Evolutionary conservation across 2,888 invertebrate species (phyloP).

Genomic region (Cantharis rustica): DNA sequence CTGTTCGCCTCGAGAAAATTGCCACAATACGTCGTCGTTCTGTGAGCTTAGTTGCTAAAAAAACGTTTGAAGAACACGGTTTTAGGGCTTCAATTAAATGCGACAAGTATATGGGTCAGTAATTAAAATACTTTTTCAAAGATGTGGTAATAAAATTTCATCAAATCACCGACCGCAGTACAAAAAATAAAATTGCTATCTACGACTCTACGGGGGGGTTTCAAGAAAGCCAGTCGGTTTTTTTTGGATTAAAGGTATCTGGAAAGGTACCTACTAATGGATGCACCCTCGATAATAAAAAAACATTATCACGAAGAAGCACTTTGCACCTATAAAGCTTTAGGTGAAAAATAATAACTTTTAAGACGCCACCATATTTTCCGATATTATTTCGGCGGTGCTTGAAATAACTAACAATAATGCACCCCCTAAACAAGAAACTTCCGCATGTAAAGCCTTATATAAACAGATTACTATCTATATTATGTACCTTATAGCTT

Average conservation of each 20-base stretch:
- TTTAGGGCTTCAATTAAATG: neutral
- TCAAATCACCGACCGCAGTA: neutral
- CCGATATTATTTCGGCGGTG: neutral
- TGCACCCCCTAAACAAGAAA: neutral
- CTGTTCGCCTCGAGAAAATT: constrained; percentile 17
- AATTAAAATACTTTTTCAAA: neutral
- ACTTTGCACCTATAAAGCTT: neutral
- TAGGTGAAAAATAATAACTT: neutral
- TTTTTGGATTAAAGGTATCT: neutral
- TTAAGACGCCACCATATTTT: neutral
- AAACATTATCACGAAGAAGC: neutral
- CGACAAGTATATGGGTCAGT: neutral
- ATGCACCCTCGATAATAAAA: neutral
- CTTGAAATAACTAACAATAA: neutral
- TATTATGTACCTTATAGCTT: neutral
- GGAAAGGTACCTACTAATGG: neutral
- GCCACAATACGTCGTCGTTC: constrained; percentile 23
- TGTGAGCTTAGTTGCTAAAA: neutral
- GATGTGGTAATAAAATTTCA: neutral
- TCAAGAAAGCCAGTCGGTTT: neutral
- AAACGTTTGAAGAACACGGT: neutral
- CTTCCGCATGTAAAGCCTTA: neutral
- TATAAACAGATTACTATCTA: neutral
- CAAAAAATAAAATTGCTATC: neutral
- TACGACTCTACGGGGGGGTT: neutral